Evolutionary conservation across 2,888 invertebrate species (phyloP), one percentile per base, ranked within the genome.

Genomic region (Lochmaea crataegi): DNA sequence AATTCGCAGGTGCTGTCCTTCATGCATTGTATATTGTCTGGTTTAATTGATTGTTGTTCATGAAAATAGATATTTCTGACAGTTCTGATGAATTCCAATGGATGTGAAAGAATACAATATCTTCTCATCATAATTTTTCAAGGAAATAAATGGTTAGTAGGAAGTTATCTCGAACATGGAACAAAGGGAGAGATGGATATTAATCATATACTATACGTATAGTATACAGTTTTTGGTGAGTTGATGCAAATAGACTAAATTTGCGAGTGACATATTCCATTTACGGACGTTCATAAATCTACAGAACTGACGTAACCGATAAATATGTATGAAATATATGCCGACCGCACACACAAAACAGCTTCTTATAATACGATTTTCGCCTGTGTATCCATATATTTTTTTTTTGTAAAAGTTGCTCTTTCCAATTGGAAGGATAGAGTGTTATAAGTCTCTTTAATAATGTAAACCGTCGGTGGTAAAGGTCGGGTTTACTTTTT

Each of bases 321-420:
- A 84, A 85, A 85, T 84, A 85, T 84, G 82, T 82, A 84, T 85
- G 84, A 84, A 84, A 83, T 83, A 38, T 38, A 83, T 80, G 79
- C 76, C 76, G 77, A 72, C 76, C 79, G 71, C 77, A 76, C 73
- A 78, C 76, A 76, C 74, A 78, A 77, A 77, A 77, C 80, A 72
- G 74, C 76, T 78, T 79, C 78, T 80, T 80, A 79, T 80, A 80
- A 81, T 79, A 78, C 75, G 77, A 77, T 78, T 78, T 79, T 79
- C 77, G 77, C 78, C 76, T 80, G 78, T 72, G 73, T 76, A 76
- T 78, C 76, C 75, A 79, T 79, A 80, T 78, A n/a, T n/a, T n/a
- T 78, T 79, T 78, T 76, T 76, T 78, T 70, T 72, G 78, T 5
- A 5, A 75, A 74, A 75, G 76, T 78, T 77, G 56, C 18, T 60